These are phyloP conservation scores for Gadopsis bispinosus DNA, from an alignment of 2,797 vertebrate genomes.

Conservation along the genomic window DNA sequence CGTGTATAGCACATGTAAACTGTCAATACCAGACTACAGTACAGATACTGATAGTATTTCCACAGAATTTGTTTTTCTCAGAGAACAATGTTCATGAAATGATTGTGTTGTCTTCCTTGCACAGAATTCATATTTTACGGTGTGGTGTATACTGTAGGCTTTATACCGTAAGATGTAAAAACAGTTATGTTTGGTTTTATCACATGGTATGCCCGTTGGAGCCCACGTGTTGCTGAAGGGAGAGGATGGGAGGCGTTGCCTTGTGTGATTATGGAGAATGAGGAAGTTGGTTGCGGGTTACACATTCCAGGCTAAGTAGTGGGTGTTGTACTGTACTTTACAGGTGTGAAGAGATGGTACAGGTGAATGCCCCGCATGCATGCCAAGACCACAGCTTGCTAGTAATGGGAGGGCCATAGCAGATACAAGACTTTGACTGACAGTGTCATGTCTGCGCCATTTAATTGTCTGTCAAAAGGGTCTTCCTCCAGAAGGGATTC, in stretches of 20 bases:
- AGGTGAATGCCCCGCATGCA: neutral
- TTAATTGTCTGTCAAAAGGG: constrained; percentile 39
- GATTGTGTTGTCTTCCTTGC: constrained; percentile 83
- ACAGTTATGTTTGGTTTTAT: constrained; percentile 69
- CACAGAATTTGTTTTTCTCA: constrained; percentile 64
- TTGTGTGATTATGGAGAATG: constrained; percentile 32
- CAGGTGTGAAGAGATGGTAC: constrained; percentile 24
- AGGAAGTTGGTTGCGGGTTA: constrained; percentile 55
- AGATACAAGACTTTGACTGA: constrained; percentile 24
- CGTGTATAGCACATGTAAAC: constrained; percentile 79
- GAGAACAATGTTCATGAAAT: constrained; percentile 75
- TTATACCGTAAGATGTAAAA: constrained; percentile 66
- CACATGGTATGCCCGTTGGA: constrained; percentile 56
- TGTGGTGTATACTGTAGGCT: constrained; percentile 65
- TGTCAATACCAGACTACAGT: constrained; percentile 71
- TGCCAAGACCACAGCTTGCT: constrained; percentile 20
- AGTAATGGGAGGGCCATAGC: constrained; percentile 4
- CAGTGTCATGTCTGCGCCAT: constrained; percentile 31
- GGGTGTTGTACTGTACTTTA: constrained; percentile 27
- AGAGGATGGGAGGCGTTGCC: constrained; percentile 29
- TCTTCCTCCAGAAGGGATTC: constrained; percentile 42
- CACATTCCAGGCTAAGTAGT: constrained; percentile 69
- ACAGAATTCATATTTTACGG: constrained; percentile 77
- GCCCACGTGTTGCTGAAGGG: constrained; percentile 51
- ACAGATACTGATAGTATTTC: constrained; percentile 68